Percentiles rank a stretch among this genome's conserved stretches.
Conservation (phyloP, 2,113 vertebrate species). For the Aegithalos caudatus region DNA sequence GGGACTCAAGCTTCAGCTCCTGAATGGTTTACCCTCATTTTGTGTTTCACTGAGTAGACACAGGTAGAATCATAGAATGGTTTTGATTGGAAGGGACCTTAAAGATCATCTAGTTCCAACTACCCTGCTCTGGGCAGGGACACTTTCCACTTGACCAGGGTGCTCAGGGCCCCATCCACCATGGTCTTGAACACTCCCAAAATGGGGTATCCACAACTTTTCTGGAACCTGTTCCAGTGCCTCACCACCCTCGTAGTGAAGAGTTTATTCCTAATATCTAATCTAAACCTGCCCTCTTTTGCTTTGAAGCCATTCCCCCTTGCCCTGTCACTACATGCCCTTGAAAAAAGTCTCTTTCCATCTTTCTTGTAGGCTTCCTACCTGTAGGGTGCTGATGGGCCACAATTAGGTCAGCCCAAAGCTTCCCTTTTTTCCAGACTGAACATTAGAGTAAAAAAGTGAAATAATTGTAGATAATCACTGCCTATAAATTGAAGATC, state of each 20-base stretch:
- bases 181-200: background rate
- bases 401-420: background rate
- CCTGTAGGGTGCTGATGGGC: background rate
- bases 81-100: background rate
- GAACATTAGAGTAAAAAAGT: background rate
- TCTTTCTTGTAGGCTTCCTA: background rate
- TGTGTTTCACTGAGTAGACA: background rate
- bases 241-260: background rate
- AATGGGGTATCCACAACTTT: background rate
- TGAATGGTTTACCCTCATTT: background rate
- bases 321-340: background rate
- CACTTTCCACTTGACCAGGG: background rate
- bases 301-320: background rate
- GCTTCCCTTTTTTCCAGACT: background rate
- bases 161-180: background rate
- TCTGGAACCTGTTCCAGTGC: background rate
- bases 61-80: background rate
- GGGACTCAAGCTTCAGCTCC: background rate
- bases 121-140: background rate
- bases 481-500: background rate
- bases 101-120: background rate
- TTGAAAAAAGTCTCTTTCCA: background rate
- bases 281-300: background rate
- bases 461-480: background rate
- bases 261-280: background rate